These are phyloP conservation scores for Enteromius anoplus DNA, from an alignment of 2,797 vertebrate species.

Conservation along the genomic window DNA sequence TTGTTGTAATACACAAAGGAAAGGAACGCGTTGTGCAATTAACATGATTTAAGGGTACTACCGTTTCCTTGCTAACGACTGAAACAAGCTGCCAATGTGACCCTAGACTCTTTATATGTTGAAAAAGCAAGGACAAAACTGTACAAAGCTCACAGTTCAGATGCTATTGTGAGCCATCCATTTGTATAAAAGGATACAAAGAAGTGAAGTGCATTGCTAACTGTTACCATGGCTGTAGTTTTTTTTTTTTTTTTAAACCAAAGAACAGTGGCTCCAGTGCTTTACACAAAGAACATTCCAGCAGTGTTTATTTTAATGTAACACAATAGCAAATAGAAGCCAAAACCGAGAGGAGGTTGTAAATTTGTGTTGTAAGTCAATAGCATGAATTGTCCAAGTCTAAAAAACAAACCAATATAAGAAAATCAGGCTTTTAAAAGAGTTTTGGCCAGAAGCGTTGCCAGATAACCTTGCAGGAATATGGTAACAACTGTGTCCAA, in stretches of 20 bases:
- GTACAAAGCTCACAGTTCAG: conserved; percentile 1
- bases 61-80: conserved; percentile 13
- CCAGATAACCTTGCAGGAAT: background rate
- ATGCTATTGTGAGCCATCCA: background rate
- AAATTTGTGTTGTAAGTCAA: background rate
- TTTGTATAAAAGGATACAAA: conserved; percentile 14
- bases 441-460: background rate
- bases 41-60: conserved; percentile 36
- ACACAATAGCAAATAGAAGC: conserved; percentile 17
- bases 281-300: background rate
- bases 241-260: background rate
- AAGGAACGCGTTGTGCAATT: background rate
- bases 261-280: background rate
- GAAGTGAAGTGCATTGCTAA: conserved; percentile 22
- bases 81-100: conserved; percentile 15
- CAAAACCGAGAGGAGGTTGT: background rate
- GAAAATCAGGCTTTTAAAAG: background rate
- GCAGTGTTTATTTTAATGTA: conserved; percentile 7
- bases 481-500: background rate
- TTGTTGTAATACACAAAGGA: background rate
- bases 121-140: conserved; percentile 2
- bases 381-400: background rate
- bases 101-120: conserved; percentile 15
- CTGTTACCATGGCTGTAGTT: conserved; percentile 45
- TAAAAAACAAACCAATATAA: background rate